Evolutionary conservation across 2,888 invertebrate genomes (phyloP), one percentile per base, ranked within the genome.

Genomic region (Drosophila rubida): DNA sequence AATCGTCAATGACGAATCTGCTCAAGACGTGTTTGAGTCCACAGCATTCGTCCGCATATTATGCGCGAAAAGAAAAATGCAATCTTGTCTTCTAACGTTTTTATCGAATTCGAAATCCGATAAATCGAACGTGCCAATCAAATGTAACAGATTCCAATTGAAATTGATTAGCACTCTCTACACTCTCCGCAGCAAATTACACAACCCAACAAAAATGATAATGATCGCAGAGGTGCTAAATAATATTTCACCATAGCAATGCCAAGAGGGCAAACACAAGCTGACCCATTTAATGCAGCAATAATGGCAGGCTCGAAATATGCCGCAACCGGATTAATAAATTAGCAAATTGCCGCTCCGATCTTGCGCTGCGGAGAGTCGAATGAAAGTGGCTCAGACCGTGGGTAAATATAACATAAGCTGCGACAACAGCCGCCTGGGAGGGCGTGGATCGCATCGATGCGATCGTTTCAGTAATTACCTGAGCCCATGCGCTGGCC

Each of bases 261-360:
- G 37, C 16, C 35, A 63, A 46, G 46, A 55, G 60, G 62, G 63
- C 68, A 77, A 77, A 87, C 59, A 87, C 25, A 65, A 68, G 41
- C 7, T 81, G 88, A 81, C 81, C 81, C 86, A 85, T 81, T 81
- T 81, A 45, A 45, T 22, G 50, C 9, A 22, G 51, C 59, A 66
- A 35, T 64, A 78, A 61, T 63, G 74, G 65, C 53, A 58, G 73
- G 70, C 67, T 65, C 69, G 48, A 68, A 62, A 74, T 75, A 79
- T 67, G 55, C 63, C 48, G 83, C 77, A 82, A 83, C 80, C 82
- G 82, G 88, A 83, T 83, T 74, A 88, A 88, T 88, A 88, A 87
- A 84, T 87, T 84, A 87, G 87, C 88, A 84, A 87, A 87, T 55
- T 54, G 53, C 7, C 30, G 49, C 62, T 61, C 49, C 46, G 68